Conservation (phyloP, 2,797 vertebrate species). For the Agapornis canus region DNA sequence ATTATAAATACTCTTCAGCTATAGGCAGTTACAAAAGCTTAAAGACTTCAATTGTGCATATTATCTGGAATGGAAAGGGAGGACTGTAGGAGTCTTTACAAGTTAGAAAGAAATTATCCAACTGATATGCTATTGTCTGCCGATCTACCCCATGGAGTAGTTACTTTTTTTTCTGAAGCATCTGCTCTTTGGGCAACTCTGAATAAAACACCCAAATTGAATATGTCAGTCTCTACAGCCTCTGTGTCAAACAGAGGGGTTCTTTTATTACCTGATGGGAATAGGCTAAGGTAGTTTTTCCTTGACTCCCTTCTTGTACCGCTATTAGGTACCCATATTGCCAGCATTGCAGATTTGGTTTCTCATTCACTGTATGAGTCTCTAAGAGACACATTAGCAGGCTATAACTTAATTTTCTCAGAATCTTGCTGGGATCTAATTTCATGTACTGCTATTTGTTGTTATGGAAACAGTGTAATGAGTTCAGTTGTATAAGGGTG, state of each 20-base stretch:
- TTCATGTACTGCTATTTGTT: conserved; percentile 78
- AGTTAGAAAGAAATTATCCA: not conserved
- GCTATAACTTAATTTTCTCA: conserved; percentile 70
- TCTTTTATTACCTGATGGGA: not conserved
- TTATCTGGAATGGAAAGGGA: not conserved
- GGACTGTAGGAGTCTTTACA: not conserved
- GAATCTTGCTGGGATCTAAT: conserved; percentile 73
- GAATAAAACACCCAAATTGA: not conserved
- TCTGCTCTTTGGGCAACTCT: not conserved
- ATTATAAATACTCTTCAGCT: not conserved
- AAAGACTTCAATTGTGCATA: not conserved
- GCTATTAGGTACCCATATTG: not conserved
- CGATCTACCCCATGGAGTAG: not conserved
- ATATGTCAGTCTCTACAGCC: not conserved
- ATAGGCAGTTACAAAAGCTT: not conserved
- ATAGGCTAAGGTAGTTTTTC: not conserved
- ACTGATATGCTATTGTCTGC: not conserved
- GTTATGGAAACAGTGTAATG: conserved; percentile 81
- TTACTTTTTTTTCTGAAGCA: not conserved
- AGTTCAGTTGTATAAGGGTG: conserved; percentile 78
- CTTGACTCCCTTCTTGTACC: not conserved
- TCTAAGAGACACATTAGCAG: conserved; percentile 57
- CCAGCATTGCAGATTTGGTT: conserved; percentile 47
- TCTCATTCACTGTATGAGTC: conserved; percentile 26
- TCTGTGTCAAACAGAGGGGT: not conserved